Conservation (phyloP, 64 coral and sea anemone genomes). For the Catalaphyllia jardinei region DNA sequence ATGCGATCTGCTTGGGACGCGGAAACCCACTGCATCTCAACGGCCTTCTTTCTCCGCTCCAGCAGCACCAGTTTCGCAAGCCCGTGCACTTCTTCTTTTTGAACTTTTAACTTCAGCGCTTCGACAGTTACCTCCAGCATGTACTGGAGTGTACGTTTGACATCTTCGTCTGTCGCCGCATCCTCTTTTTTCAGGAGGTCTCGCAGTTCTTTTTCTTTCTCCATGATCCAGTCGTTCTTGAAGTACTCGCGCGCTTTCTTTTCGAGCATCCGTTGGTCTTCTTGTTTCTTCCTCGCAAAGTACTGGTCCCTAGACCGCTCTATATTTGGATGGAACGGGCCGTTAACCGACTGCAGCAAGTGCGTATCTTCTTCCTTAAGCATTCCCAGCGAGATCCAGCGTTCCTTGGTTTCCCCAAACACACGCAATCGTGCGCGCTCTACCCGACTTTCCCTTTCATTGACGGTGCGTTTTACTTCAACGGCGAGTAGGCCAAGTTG, state of each 20-base stretch:
- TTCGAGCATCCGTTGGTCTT: neutral
- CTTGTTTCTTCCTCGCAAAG: neutral
- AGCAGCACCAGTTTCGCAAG: neutral
- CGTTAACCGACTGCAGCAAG: neutral
- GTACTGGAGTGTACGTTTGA: neutral
- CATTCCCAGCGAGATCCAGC: neutral
- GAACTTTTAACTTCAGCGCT: neutral
- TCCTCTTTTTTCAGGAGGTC: neutral
- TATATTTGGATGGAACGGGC: neutral
- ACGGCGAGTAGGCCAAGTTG: neutral
- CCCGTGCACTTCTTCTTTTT: neutral
- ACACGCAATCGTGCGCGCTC: neutral
- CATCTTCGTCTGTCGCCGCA: neutral
- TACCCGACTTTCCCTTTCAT: neutral
- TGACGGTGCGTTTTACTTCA: neutral
- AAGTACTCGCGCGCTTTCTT: neutral
- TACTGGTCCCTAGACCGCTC: neutral
- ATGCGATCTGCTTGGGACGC: neutral
- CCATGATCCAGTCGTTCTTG: neutral
- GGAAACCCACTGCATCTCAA: neutral
- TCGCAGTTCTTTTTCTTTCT: neutral
- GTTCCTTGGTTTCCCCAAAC: neutral
- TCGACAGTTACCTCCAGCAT: neutral
- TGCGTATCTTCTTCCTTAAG: neutral
- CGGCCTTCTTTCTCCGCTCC: neutral